Conservation (phyloP, 2,797 vertebrate genomes). For the Apogon hyalosoma region DNA sequence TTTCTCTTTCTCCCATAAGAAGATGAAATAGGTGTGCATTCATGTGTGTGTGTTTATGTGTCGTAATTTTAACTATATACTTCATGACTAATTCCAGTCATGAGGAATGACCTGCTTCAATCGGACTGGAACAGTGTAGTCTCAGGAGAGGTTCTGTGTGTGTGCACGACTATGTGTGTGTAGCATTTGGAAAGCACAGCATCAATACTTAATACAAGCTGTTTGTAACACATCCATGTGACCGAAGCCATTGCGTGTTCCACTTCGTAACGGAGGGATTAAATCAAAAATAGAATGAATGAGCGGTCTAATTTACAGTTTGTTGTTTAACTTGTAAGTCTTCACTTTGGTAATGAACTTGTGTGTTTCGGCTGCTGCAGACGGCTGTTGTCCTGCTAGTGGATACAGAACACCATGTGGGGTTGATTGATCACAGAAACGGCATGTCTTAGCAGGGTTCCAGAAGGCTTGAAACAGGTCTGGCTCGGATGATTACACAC, state of each 20-base stretch:
- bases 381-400: slow-evolving; percentile 37
- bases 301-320: slow-evolving; percentile 35
- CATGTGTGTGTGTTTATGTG: slow-evolving; percentile 5
- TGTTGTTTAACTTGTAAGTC: slow-evolving; percentile 25
- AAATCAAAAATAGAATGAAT: slow-evolving; percentile 5
- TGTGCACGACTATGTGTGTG: slow-evolving; percentile 4
- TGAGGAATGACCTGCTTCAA: slow-evolving; percentile 64
- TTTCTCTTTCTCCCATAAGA: neutral
- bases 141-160: slow-evolving; percentile 22
- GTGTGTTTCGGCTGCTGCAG: slow-evolving; percentile 19
- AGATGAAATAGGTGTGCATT: slow-evolving; percentile 8
- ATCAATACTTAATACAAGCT: slow-evolving; percentile 64
- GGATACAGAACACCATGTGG: slow-evolving; percentile 15
- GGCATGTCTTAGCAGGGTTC: slow-evolving; percentile 47
- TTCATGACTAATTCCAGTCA: slow-evolving; percentile 43
- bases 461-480: slow-evolving; percentile 36
- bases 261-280: slow-evolving; percentile 9
- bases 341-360: slow-evolving; percentile 19
- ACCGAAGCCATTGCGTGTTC: slow-evolving; percentile 40
- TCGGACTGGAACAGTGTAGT: slow-evolving; percentile 42
- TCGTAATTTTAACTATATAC: slow-evolving; percentile 37
- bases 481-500: slow-evolving; percentile 53
- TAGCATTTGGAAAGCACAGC: slow-evolving; percentile 24
- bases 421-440: slow-evolving; percentile 67
- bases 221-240: slow-evolving; percentile 54